A percentile compares a stretch with the other conserved stretches of the same genome.
Evolutionary conservation across 1,140 invertebrate genomes (phyloP).

Genomic region (Aleiodes sp.): DNA sequence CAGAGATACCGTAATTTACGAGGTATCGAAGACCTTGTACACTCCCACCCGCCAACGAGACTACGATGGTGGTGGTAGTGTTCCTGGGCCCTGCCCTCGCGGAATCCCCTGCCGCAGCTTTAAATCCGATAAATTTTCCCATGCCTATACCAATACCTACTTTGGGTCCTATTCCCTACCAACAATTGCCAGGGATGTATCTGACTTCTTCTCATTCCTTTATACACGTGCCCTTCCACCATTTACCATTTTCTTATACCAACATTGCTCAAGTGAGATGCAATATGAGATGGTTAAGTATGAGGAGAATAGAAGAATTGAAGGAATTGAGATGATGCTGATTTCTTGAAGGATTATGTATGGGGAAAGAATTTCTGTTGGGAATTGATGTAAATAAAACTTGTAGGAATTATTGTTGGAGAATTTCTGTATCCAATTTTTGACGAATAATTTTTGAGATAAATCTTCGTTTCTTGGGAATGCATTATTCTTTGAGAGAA

Average conservation of each 20-base stretch:
- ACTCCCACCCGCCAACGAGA: constrained; percentile 61
- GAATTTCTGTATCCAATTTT: no score
- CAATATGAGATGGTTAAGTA: neutral
- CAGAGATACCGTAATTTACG: constrained; percentile 65
- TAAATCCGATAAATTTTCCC: constrained; percentile 54
- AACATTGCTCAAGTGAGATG: constrained; percentile 31
- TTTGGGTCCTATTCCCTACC: constrained; percentile 39
- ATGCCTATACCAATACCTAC: constrained; percentile 53
- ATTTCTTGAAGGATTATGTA: no score
- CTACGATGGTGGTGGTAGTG: constrained; percentile 8
- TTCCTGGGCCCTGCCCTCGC: constrained; percentile 10
- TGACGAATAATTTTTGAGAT: no score
- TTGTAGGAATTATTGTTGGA: no score
- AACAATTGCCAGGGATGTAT: constrained; percentile 23
- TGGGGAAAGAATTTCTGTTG: no score
- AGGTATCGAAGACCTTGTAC: constrained; percentile 67
- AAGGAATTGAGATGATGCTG: no score
- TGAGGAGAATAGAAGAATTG: no score
- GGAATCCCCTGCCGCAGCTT: constrained; percentile 37
- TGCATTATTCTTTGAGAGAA: no score
- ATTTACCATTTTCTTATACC: constrained; percentile 48
- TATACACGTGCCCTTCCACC: constrained; percentile 45
- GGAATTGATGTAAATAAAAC: no score
- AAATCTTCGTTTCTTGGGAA: no score
- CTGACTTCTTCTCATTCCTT: constrained; percentile 18